Conservation (phyloP, 1,140 invertebrate species). For the Zelostemma sp. region DNA sequence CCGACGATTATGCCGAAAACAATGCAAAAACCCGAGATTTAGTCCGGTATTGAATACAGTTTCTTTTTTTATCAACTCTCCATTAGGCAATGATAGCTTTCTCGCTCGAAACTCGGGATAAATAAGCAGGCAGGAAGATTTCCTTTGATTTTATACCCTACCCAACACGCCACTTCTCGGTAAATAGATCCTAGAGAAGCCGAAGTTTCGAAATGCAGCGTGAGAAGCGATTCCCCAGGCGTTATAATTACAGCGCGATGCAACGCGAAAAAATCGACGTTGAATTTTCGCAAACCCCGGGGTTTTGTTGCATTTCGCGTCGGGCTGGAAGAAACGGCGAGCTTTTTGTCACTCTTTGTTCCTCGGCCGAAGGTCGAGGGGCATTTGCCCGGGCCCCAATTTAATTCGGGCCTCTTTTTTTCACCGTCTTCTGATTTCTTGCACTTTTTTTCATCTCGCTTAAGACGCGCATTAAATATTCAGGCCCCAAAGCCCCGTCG, state of each 20-base stretch:
- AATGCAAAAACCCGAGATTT: too few species aligned
- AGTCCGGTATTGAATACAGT: too few species aligned
- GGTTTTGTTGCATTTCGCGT: too few species aligned
- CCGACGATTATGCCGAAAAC: too few species aligned
- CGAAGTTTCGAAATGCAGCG: too few species aligned
- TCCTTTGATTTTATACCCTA: neutral
- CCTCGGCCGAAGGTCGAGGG: neutral
- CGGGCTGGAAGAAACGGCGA: too few species aligned
- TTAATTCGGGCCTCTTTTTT: neutral
- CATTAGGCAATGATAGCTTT: neutral
- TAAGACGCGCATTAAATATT: neutral
- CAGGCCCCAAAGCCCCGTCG: neutral
- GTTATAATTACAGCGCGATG: too few species aligned
- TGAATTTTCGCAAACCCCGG: too few species aligned
- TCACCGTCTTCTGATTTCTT: neutral
- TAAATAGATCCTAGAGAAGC: neutral
- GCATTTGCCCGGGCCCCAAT: neutral
- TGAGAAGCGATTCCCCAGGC: too few species aligned
- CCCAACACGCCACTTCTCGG: neutral
- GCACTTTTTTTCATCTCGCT: neutral
- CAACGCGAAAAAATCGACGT: too few species aligned
- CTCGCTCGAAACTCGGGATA: neutral
- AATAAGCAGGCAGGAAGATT: neutral
- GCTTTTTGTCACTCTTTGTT: constrained; percentile 3
- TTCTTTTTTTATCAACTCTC: neutral